Evolutionary conservation across 1,140 invertebrate species (phyloP).

Genomic region (Micrasema longulum): DNA sequence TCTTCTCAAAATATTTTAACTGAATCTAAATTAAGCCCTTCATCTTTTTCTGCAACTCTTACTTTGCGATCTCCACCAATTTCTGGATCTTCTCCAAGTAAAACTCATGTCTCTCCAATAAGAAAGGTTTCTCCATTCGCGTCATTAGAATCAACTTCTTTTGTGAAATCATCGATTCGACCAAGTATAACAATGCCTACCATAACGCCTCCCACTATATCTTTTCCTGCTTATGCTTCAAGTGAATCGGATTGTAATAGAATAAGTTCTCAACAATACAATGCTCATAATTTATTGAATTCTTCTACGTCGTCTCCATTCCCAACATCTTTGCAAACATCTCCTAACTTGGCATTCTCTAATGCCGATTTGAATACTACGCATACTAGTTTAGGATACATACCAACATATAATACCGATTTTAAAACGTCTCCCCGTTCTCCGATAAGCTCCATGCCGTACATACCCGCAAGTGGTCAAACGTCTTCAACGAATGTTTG

Average conservation of each 20-base stretch:
- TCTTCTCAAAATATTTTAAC: slow-evolving; percentile 39
- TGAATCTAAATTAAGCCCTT: slow-evolving; percentile 44
- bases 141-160: slow-evolving; percentile 22
- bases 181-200: slow-evolving; percentile 39
- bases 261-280: not conserved
- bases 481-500: not conserved
- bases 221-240: slow-evolving; percentile 19
- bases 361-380: not conserved
- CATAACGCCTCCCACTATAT: slow-evolving; percentile 29
- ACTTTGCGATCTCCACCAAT: slow-evolving; percentile 59
- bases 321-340: not conserved
- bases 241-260: slow-evolving; percentile 15
- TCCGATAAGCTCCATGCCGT: slow-evolving; percentile 32
- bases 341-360: not conserved
- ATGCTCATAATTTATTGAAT: slow-evolving; percentile 14
- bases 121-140: slow-evolving; percentile 17
- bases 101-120: slow-evolving; percentile 20
- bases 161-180: slow-evolving; percentile 21
- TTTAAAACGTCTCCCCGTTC: slow-evolving; percentile 19
- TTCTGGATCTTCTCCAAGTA: slow-evolving; percentile 15
- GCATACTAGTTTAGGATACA: slow-evolving; percentile 15
- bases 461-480: slow-evolving; percentile 12
- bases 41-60: not conserved
- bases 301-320: slow-evolving; percentile 16
- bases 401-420: slow-evolving; percentile 13